Conservation (phyloP, 1,140 invertebrate species). For the Diorhabda carinulata region DNA sequence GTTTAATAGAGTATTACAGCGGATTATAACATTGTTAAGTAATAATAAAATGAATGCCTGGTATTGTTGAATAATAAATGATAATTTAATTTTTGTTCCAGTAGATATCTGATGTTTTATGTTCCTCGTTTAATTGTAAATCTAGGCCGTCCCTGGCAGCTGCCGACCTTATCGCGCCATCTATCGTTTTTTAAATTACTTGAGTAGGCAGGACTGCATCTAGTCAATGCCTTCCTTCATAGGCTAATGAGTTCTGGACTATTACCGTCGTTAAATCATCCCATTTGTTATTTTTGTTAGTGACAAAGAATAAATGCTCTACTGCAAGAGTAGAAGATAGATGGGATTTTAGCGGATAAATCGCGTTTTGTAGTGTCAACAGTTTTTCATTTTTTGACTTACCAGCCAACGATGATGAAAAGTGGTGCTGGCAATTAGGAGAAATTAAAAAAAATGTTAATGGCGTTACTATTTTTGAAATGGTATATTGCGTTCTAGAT, state of each 20-base stretch:
- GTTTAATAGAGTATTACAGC: too few species aligned
- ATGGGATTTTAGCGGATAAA: not conserved
- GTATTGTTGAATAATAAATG: too few species aligned
- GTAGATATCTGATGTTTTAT: too few species aligned
- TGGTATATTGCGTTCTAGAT: too few species aligned
- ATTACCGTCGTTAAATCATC: slow-evolving; percentile 40
- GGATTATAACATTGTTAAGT: too few species aligned
- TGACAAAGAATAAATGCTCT: slow-evolving; percentile 41
- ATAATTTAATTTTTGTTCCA: too few species aligned
- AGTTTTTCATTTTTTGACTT: not conserved
- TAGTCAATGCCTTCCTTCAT: slow-evolving; percentile 43
- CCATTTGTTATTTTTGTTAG: slow-evolving; percentile 42
- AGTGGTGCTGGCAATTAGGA: not conserved
- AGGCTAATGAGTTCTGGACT: slow-evolving; percentile 43
- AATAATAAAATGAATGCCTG: too few species aligned
- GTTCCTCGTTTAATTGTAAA: too few species aligned
- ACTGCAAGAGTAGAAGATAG: slow-evolving; percentile 5
- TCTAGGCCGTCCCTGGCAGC: slow-evolving; percentile 33
- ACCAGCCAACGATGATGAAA: not conserved
- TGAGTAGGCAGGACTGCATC: slow-evolving; percentile 25
- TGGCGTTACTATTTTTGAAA: not conserved
- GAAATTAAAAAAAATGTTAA: not conserved
- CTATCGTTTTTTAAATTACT: slow-evolving; percentile 46
- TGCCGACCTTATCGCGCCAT: slow-evolving; percentile 33
- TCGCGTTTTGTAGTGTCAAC: not conserved